Percentiles rank a stretch among this genome's conserved stretches.
These are phyloP conservation scores for Apamea crenata DNA, from an alignment of 2,888 invertebrate species.

Conservation along the genomic window DNA sequence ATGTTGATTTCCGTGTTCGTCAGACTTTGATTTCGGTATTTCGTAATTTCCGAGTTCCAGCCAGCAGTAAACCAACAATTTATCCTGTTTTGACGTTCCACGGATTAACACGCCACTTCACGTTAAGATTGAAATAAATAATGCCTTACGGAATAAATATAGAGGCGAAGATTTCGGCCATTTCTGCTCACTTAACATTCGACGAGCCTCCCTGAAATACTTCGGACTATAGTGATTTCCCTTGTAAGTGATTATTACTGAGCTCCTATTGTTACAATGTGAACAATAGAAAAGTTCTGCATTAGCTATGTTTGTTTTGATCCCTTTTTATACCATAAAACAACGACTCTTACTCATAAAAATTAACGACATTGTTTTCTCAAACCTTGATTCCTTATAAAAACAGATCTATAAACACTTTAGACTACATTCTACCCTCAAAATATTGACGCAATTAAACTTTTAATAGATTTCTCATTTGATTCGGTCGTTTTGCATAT, in stretches of 20 bases:
- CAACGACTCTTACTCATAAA: slow-evolving; percentile 35
- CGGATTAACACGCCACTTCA: slow-evolving; percentile 15
- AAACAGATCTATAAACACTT: slow-evolving; percentile 34
- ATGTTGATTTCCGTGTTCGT: background rate
- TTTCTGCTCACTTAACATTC: slow-evolving; percentile 64
- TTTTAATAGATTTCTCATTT: slow-evolving; percentile 76
- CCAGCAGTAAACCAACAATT: background rate
- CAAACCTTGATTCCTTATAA: slow-evolving; percentile 10
- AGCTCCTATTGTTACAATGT: slow-evolving; percentile 45
- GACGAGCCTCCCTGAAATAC: slow-evolving; percentile 45
- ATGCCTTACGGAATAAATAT: slow-evolving; percentile 35
- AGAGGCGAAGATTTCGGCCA: slow-evolving; percentile 28
- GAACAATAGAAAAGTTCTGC: slow-evolving; percentile 37
- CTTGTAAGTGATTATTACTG: slow-evolving; percentile 65
- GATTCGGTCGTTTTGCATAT: slow-evolving; percentile 72
- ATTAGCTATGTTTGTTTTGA: slow-evolving; percentile 48
- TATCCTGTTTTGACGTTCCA: background rate
- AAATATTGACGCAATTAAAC: slow-evolving; percentile 73
- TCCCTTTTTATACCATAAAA: slow-evolving; percentile 31
- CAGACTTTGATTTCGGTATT: background rate
- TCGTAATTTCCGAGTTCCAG: background rate
- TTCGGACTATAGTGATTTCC: slow-evolving; percentile 62
- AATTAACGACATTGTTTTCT: slow-evolving; percentile 44
- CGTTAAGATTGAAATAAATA: slow-evolving; percentile 38
- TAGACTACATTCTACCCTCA: slow-evolving; percentile 36